Conservation (phyloP, 2,797 vertebrate species). For the Loris lydekkerianus region DNA sequence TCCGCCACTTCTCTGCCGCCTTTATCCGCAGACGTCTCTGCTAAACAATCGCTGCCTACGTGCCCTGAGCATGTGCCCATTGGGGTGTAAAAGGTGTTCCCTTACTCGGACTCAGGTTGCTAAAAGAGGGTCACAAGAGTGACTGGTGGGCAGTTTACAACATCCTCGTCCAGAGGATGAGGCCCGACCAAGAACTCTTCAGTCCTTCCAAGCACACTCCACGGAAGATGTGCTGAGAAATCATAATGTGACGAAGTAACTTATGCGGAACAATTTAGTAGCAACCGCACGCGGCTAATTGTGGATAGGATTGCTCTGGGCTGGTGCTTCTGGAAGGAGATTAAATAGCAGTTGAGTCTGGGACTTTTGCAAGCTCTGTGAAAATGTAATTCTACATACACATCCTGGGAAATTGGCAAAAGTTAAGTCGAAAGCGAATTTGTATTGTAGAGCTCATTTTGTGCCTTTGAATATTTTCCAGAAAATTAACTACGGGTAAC, state of each 20-base stretch:
- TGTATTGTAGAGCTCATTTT: conserved; percentile 45
- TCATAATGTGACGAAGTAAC: conserved; percentile 47
- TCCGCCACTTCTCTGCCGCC: neutral
- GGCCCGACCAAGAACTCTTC: neutral
- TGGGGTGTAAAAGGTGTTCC: conserved; percentile 14
- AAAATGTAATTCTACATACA: conserved; percentile 60
- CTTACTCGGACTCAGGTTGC: conserved; percentile 6
- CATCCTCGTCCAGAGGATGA: neutral
- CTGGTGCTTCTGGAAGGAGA: conserved; percentile 60
- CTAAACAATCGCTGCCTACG: neutral
- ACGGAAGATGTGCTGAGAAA: neutral
- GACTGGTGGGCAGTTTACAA: neutral
- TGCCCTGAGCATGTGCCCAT: neutral
- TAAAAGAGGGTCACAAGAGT: neutral
- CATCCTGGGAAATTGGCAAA: conserved; percentile 61
- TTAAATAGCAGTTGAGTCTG: conserved; percentile 57
- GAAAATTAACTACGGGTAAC: conserved; percentile 65
- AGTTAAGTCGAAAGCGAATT: conserved; percentile 54
- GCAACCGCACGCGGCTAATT: conserved; percentile 64
- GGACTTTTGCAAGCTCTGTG: conserved; percentile 31
- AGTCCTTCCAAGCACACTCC: neutral
- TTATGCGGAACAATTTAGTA: conserved; percentile 14
- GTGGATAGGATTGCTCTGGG: conserved; percentile 38
- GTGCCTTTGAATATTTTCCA: conserved; percentile 63
- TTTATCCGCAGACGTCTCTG: neutral